Conservation (phyloP, 2,888 invertebrate genomes). For the Temnothorax unifasciatus region DNA sequence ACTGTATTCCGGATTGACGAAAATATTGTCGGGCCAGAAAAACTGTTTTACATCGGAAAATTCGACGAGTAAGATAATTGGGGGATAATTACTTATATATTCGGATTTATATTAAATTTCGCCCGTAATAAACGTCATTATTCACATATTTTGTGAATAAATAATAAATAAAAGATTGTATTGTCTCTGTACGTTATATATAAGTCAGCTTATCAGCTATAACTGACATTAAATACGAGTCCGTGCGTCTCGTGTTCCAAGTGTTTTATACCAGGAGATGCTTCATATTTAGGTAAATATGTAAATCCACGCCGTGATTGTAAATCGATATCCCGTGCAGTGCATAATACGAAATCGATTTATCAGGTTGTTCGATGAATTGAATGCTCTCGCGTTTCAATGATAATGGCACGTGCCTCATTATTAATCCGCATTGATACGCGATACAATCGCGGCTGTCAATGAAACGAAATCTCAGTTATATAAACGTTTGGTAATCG, state of each 20-base stretch:
- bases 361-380: slow-evolving; percentile 31
- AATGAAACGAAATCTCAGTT: slow-evolving; percentile 1
- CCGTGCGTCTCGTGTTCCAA: slow-evolving; percentile 9
- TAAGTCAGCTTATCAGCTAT: slow-evolving; percentile 23
- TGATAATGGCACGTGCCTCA: slow-evolving; percentile 51
- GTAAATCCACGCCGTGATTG: slow-evolving; percentile 41
- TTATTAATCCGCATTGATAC: slow-evolving; percentile 34
- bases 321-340: slow-evolving; percentile 32
- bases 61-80: not conserved
- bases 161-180: not conserved
- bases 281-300: slow-evolving; percentile 53
- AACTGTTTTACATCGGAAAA: not conserved
- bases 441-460: slow-evolving; percentile 9
- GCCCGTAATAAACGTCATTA: not conserved
- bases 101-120: not conserved
- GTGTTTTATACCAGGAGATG: slow-evolving; percentile 23
- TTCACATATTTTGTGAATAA: not conserved
- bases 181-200: not conserved
- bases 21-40: not conserved
- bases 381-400: slow-evolving; percentile 29
- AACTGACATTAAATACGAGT: slow-evolving; percentile 33
- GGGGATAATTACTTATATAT: slow-evolving; percentile 9
- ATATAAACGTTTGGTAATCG: not conserved
- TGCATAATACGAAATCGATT: slow-evolving; percentile 40
- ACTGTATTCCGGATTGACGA: not conserved